These are phyloP conservation scores for Ischnura elegans DNA, from an alignment of 2,888 invertebrate genomes.

Conservation along the genomic window DNA sequence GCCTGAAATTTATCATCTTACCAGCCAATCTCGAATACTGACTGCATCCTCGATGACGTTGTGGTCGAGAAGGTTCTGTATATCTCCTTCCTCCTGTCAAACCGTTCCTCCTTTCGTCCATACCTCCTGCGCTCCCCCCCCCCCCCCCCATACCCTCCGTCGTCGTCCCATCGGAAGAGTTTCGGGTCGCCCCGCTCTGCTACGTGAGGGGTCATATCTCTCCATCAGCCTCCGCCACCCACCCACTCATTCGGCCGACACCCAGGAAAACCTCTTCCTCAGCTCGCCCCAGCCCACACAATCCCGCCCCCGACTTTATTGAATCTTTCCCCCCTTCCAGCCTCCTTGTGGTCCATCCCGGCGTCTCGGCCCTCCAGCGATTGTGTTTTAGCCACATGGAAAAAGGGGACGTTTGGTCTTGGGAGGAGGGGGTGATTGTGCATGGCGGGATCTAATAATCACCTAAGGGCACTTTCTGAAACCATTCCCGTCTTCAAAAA, in stretches of 20 bases:
- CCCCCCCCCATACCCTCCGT: neutral
- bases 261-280: neutral
- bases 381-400: conserved; percentile 7
- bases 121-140: neutral
- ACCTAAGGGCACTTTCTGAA: no score
- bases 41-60: no score
- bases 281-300: neutral
- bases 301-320: neutral
- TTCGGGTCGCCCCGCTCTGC: neutral
- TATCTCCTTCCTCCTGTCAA: no score
- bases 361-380: conserved; percentile 15
- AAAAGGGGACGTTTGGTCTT: neutral
- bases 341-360: neutral
- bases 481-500: no score
- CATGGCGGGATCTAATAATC: no score
- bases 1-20: no score
- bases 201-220: conserved; percentile 49
- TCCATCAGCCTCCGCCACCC: neutral
- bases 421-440: neutral
- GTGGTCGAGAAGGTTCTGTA: no score
- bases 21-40: no score
- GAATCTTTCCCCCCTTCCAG: neutral
- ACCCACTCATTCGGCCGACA: neutral
- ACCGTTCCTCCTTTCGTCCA: no score
- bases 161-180: conserved; percentile 8